These are phyloP conservation scores for Ernsta delagoae DNA, from an alignment of 2,888 invertebrate species.

Conservation along the genomic window DNA sequence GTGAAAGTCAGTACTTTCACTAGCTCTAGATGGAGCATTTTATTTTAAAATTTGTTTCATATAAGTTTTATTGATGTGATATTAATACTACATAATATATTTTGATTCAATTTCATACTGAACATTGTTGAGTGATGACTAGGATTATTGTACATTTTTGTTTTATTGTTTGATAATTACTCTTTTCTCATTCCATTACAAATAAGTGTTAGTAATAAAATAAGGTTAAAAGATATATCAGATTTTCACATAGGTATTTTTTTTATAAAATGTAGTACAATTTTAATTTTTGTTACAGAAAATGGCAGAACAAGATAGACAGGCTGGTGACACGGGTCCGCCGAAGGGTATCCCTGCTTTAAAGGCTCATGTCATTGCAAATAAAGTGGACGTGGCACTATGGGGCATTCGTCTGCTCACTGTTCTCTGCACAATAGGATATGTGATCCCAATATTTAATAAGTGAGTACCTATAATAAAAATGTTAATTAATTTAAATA, in stretches of 20 bases:
- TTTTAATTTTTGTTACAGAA: constrained; percentile 27
- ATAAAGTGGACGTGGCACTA: constrained; percentile 94
- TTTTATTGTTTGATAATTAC: no score
- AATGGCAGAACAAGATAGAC: constrained; percentile 56
- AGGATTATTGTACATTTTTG: no score
- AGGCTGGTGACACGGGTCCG: constrained; percentile 72
- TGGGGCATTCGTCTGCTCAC: constrained; percentile 95
- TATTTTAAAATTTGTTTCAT: no score
- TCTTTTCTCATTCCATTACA: no score
- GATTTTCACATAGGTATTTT: no score
- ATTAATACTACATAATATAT: no score
- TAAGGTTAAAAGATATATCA: no score
- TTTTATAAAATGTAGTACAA: no score
- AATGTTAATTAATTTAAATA: neutral
- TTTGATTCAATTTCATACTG: no score
- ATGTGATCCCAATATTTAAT: constrained; percentile 93
- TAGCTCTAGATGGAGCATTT: neutral
- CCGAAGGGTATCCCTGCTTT: constrained; percentile 87
- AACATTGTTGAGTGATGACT: no score
- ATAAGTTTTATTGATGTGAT: no score
- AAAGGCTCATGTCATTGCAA: constrained; percentile 89
- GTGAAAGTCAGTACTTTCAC: constrained; percentile 34
- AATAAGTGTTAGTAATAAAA: no score
- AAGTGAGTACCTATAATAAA: constrained; percentile 88
- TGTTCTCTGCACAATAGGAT: constrained; percentile 92